Conservation (phyloP, 2,888 invertebrate genomes). For the Ditula angustiorana region DNA sequence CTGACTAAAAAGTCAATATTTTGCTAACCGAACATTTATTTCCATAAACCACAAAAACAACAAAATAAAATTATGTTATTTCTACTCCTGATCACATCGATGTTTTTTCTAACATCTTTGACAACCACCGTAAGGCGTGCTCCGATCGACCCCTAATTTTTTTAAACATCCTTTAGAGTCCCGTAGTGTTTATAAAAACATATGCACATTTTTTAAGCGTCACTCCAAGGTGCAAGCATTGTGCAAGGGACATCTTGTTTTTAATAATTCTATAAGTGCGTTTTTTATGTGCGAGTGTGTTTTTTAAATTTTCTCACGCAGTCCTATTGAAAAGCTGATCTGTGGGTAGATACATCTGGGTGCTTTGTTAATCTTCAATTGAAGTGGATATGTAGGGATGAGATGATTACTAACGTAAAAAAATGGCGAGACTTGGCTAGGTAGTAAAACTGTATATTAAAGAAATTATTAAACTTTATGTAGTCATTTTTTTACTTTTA, state of each 20-base stretch:
- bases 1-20: too few species aligned
- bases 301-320: conserved; percentile 85
- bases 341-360: conserved; percentile 84
- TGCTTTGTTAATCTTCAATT: conserved; percentile 68
- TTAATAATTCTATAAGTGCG: conserved; percentile 77
- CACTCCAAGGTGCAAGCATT: conserved; percentile 80
- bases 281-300: conserved; percentile 79
- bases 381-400: conserved; percentile 61
- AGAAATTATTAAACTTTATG: too few species aligned
- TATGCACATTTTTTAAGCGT: conserved; percentile 83
- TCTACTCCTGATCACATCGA: not conserved
- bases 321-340: conserved; percentile 73
- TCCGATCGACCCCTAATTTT: conserved; percentile 63
- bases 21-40: not conserved
- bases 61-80: not conserved
- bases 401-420: conserved; percentile 42
- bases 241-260: conserved; percentile 78
- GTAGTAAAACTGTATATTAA: not conserved
- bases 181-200: conserved; percentile 80
- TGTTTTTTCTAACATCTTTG: conserved; percentile 50
- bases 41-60: not conserved
- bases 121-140: conserved; percentile 49
- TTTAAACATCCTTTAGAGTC: conserved; percentile 61
- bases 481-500: too few species aligned
- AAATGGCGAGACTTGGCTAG: conserved; percentile 27